Base-by-base conservation (phyloP, 2,888 invertebrate genomes). In the Chirona hameri region DNA sequence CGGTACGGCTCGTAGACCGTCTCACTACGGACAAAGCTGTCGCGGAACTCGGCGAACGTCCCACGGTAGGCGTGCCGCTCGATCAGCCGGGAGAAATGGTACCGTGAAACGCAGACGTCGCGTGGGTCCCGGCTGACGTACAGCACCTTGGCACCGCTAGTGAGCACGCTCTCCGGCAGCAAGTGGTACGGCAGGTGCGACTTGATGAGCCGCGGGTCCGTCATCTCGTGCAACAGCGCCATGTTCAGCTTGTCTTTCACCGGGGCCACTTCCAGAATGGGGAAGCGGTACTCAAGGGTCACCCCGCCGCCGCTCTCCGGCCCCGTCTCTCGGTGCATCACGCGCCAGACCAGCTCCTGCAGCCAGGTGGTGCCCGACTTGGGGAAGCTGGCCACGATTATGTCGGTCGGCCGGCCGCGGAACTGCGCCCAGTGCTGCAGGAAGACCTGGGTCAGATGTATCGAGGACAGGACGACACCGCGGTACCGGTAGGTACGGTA, bases 111-210 rank as follows among this genome's bases (percentile, higher is more conserved):
- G 0, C 92, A 92, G 0, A 95, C 93, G 87, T 96, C 96, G 87
- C 94, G 93, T 0, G 96, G 95, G 88, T 96, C 94, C 83, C 96
- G 90, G 0, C 94, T 93, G 0, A 96, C 92, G 86, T 96, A 96
- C 81, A 96, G 91, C 39, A 95, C 85, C 85, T 85, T 86, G 24
- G 85, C 85, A 15, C 83, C 83, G 27, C 88, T 88, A 3, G 84
- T 82, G 60, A 83, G 83, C 39, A 85, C 82, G 60, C 83, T 83
- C 15, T 80, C 82, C 0, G 93, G 92, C n/a, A 93, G 87, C 39
- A 92, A 87, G 0, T 91, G 89, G 82, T 91, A 89, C 0, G 92
- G 92, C 76, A 93, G 87, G 86, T 93, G 93, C 0, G 92, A 91
- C 87, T 93, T 93, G 81, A 93, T 91, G 85, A 91, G 91, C 29